Conservation (phyloP, 2,888 invertebrate species). For the Habrosyne pyritoides region DNA sequence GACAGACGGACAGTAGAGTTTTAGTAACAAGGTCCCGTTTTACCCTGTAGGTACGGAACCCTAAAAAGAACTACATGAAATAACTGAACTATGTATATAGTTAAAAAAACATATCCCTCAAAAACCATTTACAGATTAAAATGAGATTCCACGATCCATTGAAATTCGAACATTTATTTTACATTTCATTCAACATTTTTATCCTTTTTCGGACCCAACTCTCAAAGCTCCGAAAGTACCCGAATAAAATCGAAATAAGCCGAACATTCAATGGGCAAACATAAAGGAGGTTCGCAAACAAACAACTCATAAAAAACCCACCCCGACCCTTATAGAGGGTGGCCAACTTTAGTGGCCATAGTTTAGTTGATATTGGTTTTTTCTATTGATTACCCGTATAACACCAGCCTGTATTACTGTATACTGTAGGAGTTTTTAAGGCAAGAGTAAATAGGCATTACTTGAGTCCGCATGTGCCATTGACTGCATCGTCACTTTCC, state of each 20-base stretch:
- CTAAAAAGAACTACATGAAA: too few species aligned
- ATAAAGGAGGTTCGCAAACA: not conserved
- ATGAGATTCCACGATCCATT: too few species aligned
- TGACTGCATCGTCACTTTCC: too few species aligned
- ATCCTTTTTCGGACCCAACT: not conserved
- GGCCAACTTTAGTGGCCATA: not conserved
- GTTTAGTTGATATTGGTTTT: not conserved
- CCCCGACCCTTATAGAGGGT: not conserved
- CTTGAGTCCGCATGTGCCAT: too few species aligned
- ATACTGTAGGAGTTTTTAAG: too few species aligned
- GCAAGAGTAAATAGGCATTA: too few species aligned
- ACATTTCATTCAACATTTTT: not conserved
- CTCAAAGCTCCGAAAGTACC: not conserved
- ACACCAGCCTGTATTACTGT: not conserved
- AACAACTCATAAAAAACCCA: conserved; percentile 1
- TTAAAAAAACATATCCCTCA: too few species aligned
- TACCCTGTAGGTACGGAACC: too few species aligned
- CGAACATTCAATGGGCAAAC: not conserved
- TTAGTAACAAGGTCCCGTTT: too few species aligned
- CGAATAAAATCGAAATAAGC: conserved; percentile 2
- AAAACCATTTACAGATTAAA: too few species aligned
- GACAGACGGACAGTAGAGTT: too few species aligned
- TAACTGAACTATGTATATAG: too few species aligned
- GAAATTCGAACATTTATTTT: not conserved
- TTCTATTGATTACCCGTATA: not conserved